A percentile compares a stretch with the other conserved stretches of the same genome.
These are phyloP conservation scores for Platanista minor DNA, from an alignment of 2,113 vertebrate species.

Conservation along the genomic window DNA sequence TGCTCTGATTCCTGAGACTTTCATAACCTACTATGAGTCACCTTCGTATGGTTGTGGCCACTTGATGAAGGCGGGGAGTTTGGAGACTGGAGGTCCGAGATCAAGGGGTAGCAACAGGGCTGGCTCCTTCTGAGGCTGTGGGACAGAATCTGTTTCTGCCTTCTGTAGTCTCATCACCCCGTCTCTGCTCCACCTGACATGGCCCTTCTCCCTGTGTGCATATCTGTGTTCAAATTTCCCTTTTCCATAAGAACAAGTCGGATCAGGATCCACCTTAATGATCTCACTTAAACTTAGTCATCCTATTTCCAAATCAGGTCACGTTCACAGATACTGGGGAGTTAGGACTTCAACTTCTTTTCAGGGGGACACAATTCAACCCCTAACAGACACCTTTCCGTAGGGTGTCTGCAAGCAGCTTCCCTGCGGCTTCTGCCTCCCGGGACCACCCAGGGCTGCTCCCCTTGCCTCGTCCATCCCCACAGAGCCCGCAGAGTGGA, in stretches of 20 bases:
- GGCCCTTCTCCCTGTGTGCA: rapidly evolving
- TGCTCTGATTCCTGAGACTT: background rate
- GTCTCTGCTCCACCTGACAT: background rate
- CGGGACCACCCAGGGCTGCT: rapidly evolving
- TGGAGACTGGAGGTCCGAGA: background rate
- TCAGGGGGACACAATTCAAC: rapidly evolving
- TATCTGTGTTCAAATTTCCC: background rate
- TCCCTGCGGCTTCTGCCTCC: background rate
- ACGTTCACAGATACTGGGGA: rapidly evolving
- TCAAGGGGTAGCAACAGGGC: background rate
- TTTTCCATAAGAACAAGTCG: background rate
- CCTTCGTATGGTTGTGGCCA: rapidly evolving
- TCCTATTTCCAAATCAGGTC: background rate
- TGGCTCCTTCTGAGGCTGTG: background rate
- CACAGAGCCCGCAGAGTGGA: rapidly evolving
- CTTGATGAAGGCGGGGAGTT: background rate
- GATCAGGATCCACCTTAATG: background rate
- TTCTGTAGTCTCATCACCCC: rapidly evolving
- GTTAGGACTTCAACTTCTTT: background rate
- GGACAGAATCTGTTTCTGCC: background rate
- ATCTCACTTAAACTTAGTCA: background rate
- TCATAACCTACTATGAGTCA: rapidly evolving
- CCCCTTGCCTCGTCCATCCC: background rate
- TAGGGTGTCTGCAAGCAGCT: background rate
- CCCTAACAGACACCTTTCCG: background rate